Percentiles rank a stretch among this genome's conserved stretches.
Conservation (phyloP, 2,113 vertebrate species). For the Mustela lutreola region DNA sequence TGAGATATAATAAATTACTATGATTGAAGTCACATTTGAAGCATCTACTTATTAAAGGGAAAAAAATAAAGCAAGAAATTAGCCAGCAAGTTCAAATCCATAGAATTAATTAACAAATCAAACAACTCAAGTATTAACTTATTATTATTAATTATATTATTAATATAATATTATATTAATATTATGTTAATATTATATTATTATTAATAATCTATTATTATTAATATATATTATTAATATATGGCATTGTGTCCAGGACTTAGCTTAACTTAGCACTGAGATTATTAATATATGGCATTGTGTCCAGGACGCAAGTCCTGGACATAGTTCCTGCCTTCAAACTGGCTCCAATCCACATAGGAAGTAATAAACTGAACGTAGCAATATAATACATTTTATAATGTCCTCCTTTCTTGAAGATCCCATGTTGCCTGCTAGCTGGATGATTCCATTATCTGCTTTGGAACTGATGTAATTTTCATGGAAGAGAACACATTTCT, state of each 20-base stretch:
- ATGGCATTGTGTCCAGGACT: too few species aligned
- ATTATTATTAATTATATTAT: not conserved
- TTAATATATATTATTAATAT: too few species aligned
- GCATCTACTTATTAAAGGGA: not conserved
- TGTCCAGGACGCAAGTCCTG: not conserved
- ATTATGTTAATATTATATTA: too few species aligned
- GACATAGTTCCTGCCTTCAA: not conserved
- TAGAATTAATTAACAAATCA: not conserved
- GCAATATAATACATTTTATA: not conserved
- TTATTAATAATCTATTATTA: too few species aligned
- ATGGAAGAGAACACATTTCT: slow-evolving; percentile 54
- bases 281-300: not conserved
- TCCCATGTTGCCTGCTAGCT: slow-evolving; percentile 4
- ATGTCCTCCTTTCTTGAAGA: not conserved
- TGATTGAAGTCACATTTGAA: not conserved
- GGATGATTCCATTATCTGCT: slow-evolving; percentile 48
- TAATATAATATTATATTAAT: too few species aligned
- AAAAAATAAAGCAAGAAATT: slow-evolving; percentile 24
- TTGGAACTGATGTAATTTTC: slow-evolving; percentile 70
- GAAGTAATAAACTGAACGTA: not conserved
- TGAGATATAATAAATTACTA: slow-evolving; percentile 13
- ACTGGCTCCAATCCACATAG: not conserved
- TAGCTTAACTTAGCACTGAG: not conserved
- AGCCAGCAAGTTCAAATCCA: not conserved
- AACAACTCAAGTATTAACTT: not conserved